Evolutionary conservation across 2,797 vertebrate species (phyloP), one percentile per base, ranked within the genome.

Genomic region (Esox lucius): DNA sequence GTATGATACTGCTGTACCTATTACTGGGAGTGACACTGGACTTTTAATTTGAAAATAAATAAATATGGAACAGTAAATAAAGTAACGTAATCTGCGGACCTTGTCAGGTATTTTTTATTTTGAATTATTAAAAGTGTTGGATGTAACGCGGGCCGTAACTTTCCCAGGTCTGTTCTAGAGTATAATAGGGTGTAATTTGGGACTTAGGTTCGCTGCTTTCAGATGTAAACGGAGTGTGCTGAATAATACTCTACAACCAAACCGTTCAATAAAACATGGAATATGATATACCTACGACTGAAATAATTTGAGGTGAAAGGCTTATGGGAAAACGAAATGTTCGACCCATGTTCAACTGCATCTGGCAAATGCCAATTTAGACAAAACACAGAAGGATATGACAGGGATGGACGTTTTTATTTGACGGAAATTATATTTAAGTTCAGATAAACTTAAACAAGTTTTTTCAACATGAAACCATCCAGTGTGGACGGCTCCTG

Each of bases 251-350:
- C 86, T 90, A 76, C 75, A 70, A n/a, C 13, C 75, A 68, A 62
- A 82, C 79, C 80, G 88, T 89, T 91, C 85, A 90, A 90, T 89
- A 89, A 91, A 90, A 91, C 85, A 90, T 91, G 80, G 82, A 79
- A 72, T 80, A 75, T 65, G 81, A 88, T 64, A 13, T 12, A 42
- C 42, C 42, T 13, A 83, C 87, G 84, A 87, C 82, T 88, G 79
- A 72, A 84, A 17, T 31, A 65, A 65, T 39, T 42, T 11, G 22
- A 64, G 26, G 9, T 31, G 24, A 2, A 35, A 0, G 8, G 22
- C 8, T 4, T 64, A 2, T 28, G 9, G 22, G 28, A 42, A 35
- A 12, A 35, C n/a, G 2, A 69, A 17, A 26, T 49, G 42, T 49
- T 28, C 7, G 8, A 28, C 5, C 24, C 68, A 39, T 86, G 80